These are phyloP conservation scores for Pseudochromis fuscus DNA, from an alignment of 2,797 vertebrate species.

Conservation along the genomic window DNA sequence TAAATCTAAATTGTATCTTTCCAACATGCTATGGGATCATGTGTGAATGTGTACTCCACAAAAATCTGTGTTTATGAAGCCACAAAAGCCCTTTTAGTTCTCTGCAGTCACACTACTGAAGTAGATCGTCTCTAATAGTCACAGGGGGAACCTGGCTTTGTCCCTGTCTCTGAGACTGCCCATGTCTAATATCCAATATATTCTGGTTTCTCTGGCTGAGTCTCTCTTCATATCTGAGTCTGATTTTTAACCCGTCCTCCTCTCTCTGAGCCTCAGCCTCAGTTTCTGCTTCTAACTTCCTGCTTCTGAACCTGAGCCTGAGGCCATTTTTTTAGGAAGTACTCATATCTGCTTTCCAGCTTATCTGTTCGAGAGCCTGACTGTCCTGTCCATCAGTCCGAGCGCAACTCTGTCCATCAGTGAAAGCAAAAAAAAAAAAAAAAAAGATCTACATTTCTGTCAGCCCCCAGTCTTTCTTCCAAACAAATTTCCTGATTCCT, in stretches of 20 bases:
- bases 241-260: conserved; percentile 10
- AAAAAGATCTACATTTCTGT: neutral
- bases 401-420: conserved; percentile 6
- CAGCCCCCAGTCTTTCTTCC: neutral
- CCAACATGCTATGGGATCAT: conserved; percentile 3
- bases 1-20: conserved; percentile 13
- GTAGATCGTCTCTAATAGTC: conserved; percentile 2
- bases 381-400: conserved; percentile 10
- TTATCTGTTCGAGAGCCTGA: conserved; percentile 4
- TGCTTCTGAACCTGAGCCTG: conserved; percentile 14
- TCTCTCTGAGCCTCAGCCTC: neutral
- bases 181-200: conserved; percentile 12
- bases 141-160: conserved; percentile 11
- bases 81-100: conserved; percentile 2
- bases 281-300: neutral
- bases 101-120: neutral
- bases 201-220: conserved; percentile 2
- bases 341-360: conserved; percentile 7
- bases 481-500: conserved; percentile 19
- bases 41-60: neutral
- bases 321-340: conserved; percentile 1
- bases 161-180: neutral
- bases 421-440: conserved; percentile 4
- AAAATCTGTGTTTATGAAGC: conserved; percentile 24
- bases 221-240: conserved; percentile 4